phyloP scores from a whole-genome alignment of 2,113 vertebrate genomes.

The Litocranius walleri region DNA sequence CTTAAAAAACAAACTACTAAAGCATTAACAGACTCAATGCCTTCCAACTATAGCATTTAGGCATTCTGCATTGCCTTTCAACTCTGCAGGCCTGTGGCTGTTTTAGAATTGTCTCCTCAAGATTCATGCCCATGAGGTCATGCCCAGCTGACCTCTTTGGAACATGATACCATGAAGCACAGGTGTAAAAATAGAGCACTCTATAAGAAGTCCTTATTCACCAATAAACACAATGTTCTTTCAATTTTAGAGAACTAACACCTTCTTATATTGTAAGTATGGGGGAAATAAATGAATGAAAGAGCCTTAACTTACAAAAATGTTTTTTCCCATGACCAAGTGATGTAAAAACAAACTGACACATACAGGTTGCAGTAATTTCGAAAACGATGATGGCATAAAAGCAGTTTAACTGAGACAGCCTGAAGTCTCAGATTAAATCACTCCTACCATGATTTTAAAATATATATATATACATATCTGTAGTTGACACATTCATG shows the following conservation, averaged over 20 bases:
- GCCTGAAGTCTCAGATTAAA: background rate
- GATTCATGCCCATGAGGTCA: slow-evolving; percentile 10
- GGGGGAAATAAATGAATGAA: slow-evolving; percentile 15
- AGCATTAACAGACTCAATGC: background rate
- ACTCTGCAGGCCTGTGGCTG: background rate
- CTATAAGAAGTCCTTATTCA: background rate
- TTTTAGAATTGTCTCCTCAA: slow-evolving; percentile 27
- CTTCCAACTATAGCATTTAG: background rate
- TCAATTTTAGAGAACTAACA: background rate
- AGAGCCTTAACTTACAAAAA: background rate
- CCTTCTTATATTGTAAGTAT: background rate
- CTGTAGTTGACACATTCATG: background rate
- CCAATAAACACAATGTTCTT: background rate
- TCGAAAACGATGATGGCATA: background rate
- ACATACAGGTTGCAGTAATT: background rate
- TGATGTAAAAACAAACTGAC: background rate
- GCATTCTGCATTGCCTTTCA: background rate
- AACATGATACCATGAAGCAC: slow-evolving; percentile 4
- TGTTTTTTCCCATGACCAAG: background rate
- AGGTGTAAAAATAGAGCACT: slow-evolving; percentile 59
- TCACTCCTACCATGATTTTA: background rate
- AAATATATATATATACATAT: background rate
- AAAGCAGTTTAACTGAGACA: background rate
- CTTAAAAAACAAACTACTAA: background rate
- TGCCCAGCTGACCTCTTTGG: slow-evolving; percentile 42